Conservation (phyloP, 2,888 invertebrate genomes). For the Orchesellides sinensis region DNA sequence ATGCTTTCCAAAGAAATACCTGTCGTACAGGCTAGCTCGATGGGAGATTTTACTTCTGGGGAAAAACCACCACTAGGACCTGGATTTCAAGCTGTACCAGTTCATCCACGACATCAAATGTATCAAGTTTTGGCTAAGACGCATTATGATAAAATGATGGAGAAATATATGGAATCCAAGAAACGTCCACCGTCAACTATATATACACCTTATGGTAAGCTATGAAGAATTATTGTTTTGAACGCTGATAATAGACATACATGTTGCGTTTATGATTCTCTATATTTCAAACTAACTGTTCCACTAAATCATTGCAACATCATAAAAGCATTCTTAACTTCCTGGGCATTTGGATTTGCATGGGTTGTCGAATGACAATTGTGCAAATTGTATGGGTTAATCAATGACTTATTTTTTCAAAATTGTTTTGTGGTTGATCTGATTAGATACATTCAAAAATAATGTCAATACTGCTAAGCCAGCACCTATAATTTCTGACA, state of each 20-base stretch:
- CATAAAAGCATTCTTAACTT: too few relatives aligned
- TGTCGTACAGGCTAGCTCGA: constrained; percentile 67
- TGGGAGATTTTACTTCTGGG: constrained; percentile 47
- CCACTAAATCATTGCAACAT: too few relatives aligned
- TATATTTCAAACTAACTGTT: neutral
- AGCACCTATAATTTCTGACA: neutral
- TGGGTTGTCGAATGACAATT: too few relatives aligned
- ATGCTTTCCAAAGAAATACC: constrained; percentile 68
- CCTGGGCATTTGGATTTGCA: neutral
- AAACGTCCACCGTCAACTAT: constrained; percentile 72
- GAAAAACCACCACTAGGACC: constrained; percentile 67
- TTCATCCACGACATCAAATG: constrained; percentile 74
- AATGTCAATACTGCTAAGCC: neutral
- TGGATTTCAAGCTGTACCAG: constrained; percentile 71
- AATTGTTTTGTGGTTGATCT: too few relatives aligned
- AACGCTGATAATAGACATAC: too few relatives aligned
- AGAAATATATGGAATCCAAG: constrained; percentile 69
- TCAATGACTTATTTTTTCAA: too few relatives aligned
- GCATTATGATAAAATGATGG: constrained; percentile 72
- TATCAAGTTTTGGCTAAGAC: constrained; percentile 73
- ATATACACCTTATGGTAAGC: constrained; percentile 73
- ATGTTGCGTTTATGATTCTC: neutral
- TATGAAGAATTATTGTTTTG: neutral
- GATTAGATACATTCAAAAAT: too few relatives aligned
- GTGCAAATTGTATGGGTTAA: too few relatives aligned